Evolutionary conservation across 2,113 vertebrate genomes (phyloP).

Genomic region (Mobula birostris): DNA sequence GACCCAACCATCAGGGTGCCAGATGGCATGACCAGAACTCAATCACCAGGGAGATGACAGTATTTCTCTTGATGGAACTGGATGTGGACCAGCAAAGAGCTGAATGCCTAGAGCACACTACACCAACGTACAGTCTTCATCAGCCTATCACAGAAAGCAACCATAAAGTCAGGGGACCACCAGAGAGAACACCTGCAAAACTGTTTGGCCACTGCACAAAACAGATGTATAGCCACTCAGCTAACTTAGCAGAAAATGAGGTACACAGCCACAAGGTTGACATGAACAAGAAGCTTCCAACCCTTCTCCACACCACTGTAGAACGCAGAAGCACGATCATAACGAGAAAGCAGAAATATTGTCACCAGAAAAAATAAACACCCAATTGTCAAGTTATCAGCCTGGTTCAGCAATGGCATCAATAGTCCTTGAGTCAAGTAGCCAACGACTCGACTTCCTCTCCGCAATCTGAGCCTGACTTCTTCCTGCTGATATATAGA

Average conservation of each 20-base stretch:
- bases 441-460: not conserved
- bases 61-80: not conserved
- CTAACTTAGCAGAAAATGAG: not conserved
- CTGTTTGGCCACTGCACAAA: not conserved
- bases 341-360: not conserved
- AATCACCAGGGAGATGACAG: not conserved
- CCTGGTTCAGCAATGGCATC: not conserved
- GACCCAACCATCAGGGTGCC: not conserved
- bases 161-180: not conserved
- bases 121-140: not conserved
- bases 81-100: not conserved
- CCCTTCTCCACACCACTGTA: not conserved
- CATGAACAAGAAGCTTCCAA: not conserved
- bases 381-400: not conserved
- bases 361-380: not conserved
- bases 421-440: not conserved
- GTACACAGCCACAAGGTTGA: not conserved
- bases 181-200: conserved; percentile 3
- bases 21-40: not conserved
- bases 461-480: not conserved
- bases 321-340: not conserved
- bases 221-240: not conserved
- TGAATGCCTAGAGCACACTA: not conserved
- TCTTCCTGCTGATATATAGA: too few species aligned
- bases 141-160: not conserved